These are phyloP conservation scores for Steinernema carpocapsae DNA, from an alignment of 2,888 invertebrate species.

Conservation along the genomic window DNA sequence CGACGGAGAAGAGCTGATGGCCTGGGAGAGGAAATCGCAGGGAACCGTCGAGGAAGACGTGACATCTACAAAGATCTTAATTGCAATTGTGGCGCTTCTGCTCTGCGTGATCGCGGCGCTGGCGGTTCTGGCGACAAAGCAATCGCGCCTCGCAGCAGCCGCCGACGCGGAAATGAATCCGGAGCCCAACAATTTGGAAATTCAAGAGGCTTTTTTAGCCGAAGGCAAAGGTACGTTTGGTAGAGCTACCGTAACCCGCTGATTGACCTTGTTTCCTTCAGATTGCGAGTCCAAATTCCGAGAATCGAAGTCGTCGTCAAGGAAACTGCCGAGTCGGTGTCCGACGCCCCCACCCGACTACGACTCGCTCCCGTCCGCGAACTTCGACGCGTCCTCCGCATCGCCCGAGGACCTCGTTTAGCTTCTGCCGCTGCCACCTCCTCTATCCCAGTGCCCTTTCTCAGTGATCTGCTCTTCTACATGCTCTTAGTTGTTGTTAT, in stretches of 20 bases:
- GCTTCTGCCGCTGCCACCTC: not conserved
- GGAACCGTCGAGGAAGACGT: not conserved
- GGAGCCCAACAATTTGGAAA: not conserved
- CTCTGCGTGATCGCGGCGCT: conserved; percentile 16
- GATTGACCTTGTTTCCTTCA: not conserved
- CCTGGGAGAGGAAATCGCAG: not conserved
- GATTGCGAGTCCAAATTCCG: not conserved
- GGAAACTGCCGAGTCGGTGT: not conserved
- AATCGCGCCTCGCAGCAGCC: not conserved
- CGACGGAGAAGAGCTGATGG: conserved; percentile 11
- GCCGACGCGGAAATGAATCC: not conserved
- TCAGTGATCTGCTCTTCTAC: not conserved
- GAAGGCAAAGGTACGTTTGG: not conserved
- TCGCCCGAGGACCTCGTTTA: not conserved
- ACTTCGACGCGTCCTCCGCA: not conserved
- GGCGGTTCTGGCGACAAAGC: too few relatives aligned
- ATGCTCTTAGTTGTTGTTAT: conserved; percentile 13
- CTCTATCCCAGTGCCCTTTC: not conserved
- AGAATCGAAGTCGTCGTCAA: not conserved
- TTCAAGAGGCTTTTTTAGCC: not conserved
- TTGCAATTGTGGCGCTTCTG: not conserved
- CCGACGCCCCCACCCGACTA: conserved; percentile 26
- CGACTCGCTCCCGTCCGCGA: conserved; percentile 13
- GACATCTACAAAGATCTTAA: not conserved
- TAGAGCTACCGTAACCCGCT: not conserved